Conservation (phyloP, 2,797 vertebrate species). For the Sciaenops ocellatus region DNA sequence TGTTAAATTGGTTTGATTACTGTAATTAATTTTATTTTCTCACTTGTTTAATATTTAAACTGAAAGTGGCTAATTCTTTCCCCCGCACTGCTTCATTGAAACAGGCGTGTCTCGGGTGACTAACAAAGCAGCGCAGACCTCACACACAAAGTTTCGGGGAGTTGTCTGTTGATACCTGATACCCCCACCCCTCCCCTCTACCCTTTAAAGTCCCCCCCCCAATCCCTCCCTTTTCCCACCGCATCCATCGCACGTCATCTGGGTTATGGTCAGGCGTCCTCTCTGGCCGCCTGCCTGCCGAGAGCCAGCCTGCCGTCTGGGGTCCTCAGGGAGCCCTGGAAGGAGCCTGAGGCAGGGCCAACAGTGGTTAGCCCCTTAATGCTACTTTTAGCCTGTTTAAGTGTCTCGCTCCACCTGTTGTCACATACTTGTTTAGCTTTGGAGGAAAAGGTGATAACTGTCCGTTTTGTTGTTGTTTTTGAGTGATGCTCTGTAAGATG, state of each 20-base stretch:
- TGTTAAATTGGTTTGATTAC: constrained; percentile 7
- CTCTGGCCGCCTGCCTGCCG: constrained; percentile 70
- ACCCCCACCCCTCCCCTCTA: constrained; percentile 57
- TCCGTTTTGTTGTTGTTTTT: constrained; percentile 6
- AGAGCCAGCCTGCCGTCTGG: constrained; percentile 77
- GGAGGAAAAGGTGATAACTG: constrained; percentile 57
- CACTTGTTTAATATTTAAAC: constrained; percentile 32
- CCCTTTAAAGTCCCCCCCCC: constrained; percentile 67
- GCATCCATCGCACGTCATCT: constrained; percentile 75
- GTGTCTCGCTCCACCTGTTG: constrained; percentile 78
- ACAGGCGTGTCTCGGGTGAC: constrained; percentile 67
- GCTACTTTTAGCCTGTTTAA: constrained; percentile 80
- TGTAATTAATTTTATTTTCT: constrained; percentile 17
- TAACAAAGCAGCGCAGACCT: constrained; percentile 65
- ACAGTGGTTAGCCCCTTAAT: constrained; percentile 56
- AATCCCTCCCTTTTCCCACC: constrained; percentile 63
- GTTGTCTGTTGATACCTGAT: constrained; percentile 78
- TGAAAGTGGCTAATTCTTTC: constrained; percentile 62
- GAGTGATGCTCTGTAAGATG: constrained; percentile 14
- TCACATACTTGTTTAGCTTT: constrained; percentile 67
- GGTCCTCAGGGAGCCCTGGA: constrained; percentile 72
- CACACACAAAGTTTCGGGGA: constrained; percentile 77
- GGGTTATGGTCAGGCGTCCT: constrained; percentile 77
- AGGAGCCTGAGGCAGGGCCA: constrained; percentile 66
- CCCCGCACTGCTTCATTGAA: constrained; percentile 45